Conservation (phyloP, 2,888 invertebrate species). For the Eurytoma californica region DNA sequence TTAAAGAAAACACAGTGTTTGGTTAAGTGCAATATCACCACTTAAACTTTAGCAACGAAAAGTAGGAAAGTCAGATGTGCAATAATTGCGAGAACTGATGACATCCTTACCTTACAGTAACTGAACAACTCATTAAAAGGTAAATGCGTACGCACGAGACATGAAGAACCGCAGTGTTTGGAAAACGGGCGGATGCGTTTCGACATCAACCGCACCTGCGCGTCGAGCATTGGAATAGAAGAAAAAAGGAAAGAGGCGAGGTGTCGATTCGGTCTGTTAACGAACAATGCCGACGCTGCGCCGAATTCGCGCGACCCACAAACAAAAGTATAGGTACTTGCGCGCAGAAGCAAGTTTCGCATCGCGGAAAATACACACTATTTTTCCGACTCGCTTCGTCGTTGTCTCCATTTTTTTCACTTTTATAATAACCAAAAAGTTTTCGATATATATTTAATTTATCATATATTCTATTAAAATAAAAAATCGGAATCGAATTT, state of each 20-base stretch:
- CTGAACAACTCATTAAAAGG: neutral
- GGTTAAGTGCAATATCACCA: too few species aligned
- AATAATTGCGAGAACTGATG: too few species aligned
- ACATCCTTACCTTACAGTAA: too few species aligned
- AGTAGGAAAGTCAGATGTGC: too few species aligned
- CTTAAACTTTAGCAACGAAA: too few species aligned
- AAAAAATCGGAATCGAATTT: too few species aligned
- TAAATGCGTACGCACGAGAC: neutral
- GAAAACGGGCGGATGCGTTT: neutral
- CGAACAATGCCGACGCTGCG: constrained; percentile 56
- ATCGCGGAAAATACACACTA: too few species aligned
- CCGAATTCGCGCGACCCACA: constrained; percentile 50
- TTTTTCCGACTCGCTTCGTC: neutral
- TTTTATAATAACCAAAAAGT: too few species aligned
- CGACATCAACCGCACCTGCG: neutral
- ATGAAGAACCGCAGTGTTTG: neutral
- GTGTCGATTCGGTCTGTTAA: constrained; percentile 60
- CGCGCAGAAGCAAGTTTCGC: too few species aligned
- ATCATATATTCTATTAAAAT: too few species aligned
- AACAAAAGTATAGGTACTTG: neutral
- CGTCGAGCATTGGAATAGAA: neutral
- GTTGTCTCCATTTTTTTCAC: neutral
- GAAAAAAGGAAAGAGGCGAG: constrained; percentile 30
- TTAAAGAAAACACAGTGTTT: too few species aligned
- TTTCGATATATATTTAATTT: too few species aligned